Evolutionary conservation across 2,888 invertebrate genomes (phyloP).

Genomic region (Camponotus fellah): DNA sequence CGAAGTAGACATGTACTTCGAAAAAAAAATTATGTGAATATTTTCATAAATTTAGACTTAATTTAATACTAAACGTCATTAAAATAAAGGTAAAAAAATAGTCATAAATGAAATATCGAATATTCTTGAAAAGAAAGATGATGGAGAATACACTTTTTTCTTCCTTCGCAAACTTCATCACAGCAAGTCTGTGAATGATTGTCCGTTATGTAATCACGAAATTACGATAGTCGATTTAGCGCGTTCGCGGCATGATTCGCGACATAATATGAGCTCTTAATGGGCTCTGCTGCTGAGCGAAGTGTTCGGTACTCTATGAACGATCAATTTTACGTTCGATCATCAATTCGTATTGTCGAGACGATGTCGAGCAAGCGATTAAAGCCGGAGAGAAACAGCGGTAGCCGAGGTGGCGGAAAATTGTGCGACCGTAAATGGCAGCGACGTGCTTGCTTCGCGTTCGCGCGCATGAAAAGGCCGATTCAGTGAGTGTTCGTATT

Average conservation of each 20-base stretch:
- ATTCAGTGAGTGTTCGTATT: constrained; percentile 30
- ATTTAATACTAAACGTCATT: not conserved
- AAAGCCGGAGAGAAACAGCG: constrained; percentile 47
- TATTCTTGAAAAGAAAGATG: not conserved
- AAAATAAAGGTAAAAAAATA: not conserved
- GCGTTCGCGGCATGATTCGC: constrained; percentile 39
- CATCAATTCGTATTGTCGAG: constrained; percentile 54
- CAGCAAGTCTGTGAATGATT: constrained; percentile 24
- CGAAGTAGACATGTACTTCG: not conserved
- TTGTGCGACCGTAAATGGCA: constrained; percentile 51
- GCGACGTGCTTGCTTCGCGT: constrained; percentile 49
- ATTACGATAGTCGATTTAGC: constrained; percentile 41
- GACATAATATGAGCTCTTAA: constrained; percentile 51
- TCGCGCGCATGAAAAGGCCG: constrained; percentile 39
- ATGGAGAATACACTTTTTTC: not conserved
- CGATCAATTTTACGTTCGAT: constrained; percentile 54
- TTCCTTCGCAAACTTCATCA: constrained; percentile 7
- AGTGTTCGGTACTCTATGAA: constrained; percentile 39
- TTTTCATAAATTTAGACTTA: not conserved
- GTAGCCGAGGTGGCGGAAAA: constrained; percentile 48
- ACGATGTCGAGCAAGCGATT: constrained; percentile 55
- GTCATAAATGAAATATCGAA: not conserved
- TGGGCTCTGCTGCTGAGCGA: constrained; percentile 39
- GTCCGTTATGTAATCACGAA: constrained; percentile 42
- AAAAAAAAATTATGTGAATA: not conserved